phyloP scores from a whole-genome alignment of 1,140 invertebrate genomes.

The Eurosta solidaginis region DNA sequence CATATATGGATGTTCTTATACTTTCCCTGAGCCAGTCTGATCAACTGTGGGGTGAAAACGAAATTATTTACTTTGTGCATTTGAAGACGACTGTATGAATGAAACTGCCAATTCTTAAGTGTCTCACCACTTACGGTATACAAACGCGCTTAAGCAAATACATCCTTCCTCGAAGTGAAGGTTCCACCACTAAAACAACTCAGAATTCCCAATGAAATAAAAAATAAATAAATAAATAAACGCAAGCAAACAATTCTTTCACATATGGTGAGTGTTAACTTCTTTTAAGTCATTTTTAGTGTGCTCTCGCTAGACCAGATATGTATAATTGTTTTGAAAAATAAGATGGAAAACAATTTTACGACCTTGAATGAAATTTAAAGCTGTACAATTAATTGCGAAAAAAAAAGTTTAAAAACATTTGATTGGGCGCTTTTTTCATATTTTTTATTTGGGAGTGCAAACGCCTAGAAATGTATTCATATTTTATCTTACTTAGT shows the following conservation, averaged over 20 bases:
- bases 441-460: no score
- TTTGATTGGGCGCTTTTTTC: no score
- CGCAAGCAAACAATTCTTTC: neutral
- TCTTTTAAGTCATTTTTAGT: no score
- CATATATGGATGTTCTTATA: no score
- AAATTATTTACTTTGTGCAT: neutral
- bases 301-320: no score
- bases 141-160: neutral
- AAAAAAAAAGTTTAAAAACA: neutral
- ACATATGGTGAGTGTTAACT: neutral
- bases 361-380: neutral
- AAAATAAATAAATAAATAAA: neutral
- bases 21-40: no score
- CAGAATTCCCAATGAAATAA: neutral
- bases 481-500: no score
- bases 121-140: neutral
- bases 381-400: neutral
- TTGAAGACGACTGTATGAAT: neutral
- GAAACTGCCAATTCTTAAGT: conserved; percentile 12
- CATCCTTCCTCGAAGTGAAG: conserved; percentile 4
- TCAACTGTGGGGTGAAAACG: no score
- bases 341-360: neutral
- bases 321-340: neutral
- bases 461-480: no score
- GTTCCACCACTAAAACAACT: neutral